Percentiles rank a stretch among this genome's conserved stretches.
Evolutionary conservation across 2,797 vertebrate species (phyloP).

Genomic region (Acanthis flammea): DNA sequence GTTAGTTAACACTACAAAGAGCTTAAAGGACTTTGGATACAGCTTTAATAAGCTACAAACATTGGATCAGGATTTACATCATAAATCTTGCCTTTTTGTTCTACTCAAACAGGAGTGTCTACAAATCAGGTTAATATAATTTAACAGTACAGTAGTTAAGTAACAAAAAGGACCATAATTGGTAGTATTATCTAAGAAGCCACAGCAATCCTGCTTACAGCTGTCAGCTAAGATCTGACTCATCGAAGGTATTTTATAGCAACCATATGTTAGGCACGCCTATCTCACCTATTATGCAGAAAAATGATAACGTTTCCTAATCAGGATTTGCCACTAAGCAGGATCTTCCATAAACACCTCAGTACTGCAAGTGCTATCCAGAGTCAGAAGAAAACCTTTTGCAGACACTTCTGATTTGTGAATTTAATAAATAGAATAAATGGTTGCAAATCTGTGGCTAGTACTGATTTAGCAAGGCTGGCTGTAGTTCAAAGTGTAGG

Average conservation of each 20-base stretch:
- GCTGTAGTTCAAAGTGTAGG: not conserved
- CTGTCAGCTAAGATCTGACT: constrained; percentile 73
- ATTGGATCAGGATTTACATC: constrained; percentile 40
- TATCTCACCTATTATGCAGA: constrained; percentile 42
- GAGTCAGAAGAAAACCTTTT: constrained; percentile 37
- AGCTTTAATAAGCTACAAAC: constrained; percentile 23
- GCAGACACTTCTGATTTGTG: constrained; percentile 56
- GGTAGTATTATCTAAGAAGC: constrained; percentile 44
- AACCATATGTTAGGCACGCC: constrained; percentile 76
- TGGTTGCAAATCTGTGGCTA: not conserved
- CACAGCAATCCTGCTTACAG: constrained; percentile 65
- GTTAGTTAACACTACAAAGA: not conserved
- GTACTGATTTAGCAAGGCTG: not conserved
- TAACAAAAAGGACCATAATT: constrained; percentile 15
- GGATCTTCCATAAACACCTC: constrained; percentile 72
- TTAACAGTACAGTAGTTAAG: constrained; percentile 27
- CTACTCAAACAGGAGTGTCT: constrained; percentile 23
- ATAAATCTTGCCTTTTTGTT: constrained; percentile 46
- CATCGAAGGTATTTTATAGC: constrained; percentile 73
- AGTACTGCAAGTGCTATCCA: constrained; percentile 17
- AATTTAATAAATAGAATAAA: constrained; percentile 24
- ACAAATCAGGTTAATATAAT: constrained; percentile 51
- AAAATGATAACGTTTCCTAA: constrained; percentile 72
- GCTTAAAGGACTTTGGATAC: constrained; percentile 21
- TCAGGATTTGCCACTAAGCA: constrained; percentile 80